Percentiles rank a stretch among this genome's conserved stretches.
Conservation (phyloP, 2,888 invertebrate genomes). For the Acanthopleura granulata region DNA sequence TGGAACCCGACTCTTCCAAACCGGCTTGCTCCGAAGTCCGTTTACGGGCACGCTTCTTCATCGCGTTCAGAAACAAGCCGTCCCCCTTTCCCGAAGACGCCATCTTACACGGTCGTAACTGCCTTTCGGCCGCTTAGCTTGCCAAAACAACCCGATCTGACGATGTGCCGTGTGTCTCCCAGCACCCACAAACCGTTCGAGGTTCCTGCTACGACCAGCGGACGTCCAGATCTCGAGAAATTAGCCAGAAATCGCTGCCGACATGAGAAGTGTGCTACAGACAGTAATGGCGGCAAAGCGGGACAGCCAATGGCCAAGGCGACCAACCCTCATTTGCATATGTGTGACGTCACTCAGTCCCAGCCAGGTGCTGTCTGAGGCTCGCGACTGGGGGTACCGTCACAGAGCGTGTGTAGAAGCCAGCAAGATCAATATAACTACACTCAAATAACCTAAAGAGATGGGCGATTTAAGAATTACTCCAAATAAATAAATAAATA, state of each 20-base stretch:
- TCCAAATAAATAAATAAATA: too few species aligned
- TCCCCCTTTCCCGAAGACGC: constrained; percentile 17
- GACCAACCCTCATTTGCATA: constrained; percentile 7
- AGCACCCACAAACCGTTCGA: background rate
- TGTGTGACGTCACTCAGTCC: background rate
- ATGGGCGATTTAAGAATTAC: too few species aligned
- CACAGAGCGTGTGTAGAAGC: background rate
- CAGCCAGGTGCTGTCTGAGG: constrained; percentile 13
- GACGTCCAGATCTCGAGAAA: background rate
- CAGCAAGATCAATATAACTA: too few species aligned
- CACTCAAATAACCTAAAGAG: too few species aligned
- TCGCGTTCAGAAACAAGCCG: constrained; percentile 7
- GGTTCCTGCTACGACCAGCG: background rate
- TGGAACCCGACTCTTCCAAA: constrained; percentile 10
- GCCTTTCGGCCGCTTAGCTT: background rate
- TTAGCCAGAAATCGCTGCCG: background rate
- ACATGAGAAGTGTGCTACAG: background rate
- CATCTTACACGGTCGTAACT: background rate
- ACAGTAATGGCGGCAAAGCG: constrained; percentile 16
- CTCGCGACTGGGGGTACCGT: background rate
- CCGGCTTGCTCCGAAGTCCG: constrained; percentile 13
- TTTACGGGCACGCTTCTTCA: constrained; percentile 18
- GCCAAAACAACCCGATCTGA: background rate
- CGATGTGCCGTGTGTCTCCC: too few species aligned
- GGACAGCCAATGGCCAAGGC: constrained; percentile 11